Percentiles rank a stretch among this genome's conserved stretches.
Evolutionary conservation across 2,888 invertebrate genomes (phyloP).

Genomic region (Synergus japonicus): DNA sequence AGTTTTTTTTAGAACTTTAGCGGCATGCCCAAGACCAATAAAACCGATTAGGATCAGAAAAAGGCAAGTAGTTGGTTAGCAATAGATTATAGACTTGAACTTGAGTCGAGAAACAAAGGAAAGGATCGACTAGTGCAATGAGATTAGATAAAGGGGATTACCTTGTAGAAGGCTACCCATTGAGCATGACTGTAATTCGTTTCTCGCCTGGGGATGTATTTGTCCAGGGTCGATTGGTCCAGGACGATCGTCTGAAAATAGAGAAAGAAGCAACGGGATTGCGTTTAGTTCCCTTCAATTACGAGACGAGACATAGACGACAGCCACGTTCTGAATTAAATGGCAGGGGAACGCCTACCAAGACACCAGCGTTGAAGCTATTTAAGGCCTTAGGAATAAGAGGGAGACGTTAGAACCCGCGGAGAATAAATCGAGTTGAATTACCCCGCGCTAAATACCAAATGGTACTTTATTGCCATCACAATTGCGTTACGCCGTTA

Average conservation of each 20-base stretch:
- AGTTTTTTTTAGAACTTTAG: neutral
- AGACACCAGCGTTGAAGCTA: constrained; percentile 31
- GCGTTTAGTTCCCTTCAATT: constrained; percentile 50
- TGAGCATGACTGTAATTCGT: constrained; percentile 84
- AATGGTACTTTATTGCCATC: constrained; percentile 56
- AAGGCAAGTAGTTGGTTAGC: constrained; percentile 2
- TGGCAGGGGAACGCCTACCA: constrained; percentile 37
- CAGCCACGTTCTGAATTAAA: constrained; percentile 43
- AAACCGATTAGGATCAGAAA: neutral
- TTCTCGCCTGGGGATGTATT: constrained; percentile 79
- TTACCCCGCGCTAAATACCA: constrained; percentile 51
- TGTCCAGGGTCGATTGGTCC: constrained; percentile 78
- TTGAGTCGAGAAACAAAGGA: constrained; percentile 22
- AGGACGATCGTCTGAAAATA: constrained; percentile 78
- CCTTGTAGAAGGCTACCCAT: constrained; percentile 88
- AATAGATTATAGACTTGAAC: constrained; percentile 26
- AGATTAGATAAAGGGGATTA: constrained; percentile 66
- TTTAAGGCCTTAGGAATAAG: constrained; percentile 36
- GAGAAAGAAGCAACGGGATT: constrained; percentile 55
- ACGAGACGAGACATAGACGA: constrained; percentile 42
- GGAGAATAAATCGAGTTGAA: constrained; percentile 54
- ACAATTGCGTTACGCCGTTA: constrained; percentile 52
- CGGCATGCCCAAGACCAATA: neutral
- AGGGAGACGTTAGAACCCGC: constrained; percentile 45
- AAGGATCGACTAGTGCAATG: constrained; percentile 20